These are phyloP conservation scores for Trigoniulus corallinus DNA, from an alignment of 1,140 invertebrate species.

Conservation along the genomic window DNA sequence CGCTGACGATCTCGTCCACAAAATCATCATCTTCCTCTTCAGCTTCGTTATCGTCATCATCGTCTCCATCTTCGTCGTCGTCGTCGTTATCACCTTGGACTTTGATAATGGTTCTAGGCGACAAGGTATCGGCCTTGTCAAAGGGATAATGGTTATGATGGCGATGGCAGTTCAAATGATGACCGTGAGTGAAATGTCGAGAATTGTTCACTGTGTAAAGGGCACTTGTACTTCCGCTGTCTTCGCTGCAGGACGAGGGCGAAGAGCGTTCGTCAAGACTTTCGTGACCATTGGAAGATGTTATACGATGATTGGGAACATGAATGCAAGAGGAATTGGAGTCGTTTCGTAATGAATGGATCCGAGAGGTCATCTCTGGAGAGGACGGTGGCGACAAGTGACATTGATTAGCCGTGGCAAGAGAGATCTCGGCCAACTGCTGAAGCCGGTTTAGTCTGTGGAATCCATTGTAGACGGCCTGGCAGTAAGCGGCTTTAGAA, in stretches of 20 bases:
- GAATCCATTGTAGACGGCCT: background rate
- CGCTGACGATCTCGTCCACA: background rate
- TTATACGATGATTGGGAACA: background rate
- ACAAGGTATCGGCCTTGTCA: background rate
- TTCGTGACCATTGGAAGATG: no score
- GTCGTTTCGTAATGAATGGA: background rate
- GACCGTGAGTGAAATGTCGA: no score
- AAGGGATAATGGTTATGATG: background rate
- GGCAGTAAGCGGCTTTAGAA: background rate
- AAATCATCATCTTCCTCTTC: background rate
- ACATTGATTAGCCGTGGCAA: background rate
- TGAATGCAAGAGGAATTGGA: background rate
- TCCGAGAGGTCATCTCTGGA: background rate
- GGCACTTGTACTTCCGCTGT: background rate
- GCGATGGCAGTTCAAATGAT: no score
- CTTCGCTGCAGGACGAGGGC: background rate
- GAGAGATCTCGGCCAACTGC: conserved; percentile 6
- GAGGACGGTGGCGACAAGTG: background rate
- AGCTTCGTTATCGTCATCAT: background rate
- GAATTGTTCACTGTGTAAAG: background rate
- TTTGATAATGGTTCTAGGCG: no score
- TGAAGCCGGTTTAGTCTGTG: conserved; percentile 1
- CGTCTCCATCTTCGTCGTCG: background rate
- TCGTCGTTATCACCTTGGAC: background rate
- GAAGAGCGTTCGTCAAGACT: no score